These are phyloP conservation scores for Oedothorax gibbosus DNA, from an alignment of 1,140 invertebrate genomes.

Conservation along the genomic window DNA sequence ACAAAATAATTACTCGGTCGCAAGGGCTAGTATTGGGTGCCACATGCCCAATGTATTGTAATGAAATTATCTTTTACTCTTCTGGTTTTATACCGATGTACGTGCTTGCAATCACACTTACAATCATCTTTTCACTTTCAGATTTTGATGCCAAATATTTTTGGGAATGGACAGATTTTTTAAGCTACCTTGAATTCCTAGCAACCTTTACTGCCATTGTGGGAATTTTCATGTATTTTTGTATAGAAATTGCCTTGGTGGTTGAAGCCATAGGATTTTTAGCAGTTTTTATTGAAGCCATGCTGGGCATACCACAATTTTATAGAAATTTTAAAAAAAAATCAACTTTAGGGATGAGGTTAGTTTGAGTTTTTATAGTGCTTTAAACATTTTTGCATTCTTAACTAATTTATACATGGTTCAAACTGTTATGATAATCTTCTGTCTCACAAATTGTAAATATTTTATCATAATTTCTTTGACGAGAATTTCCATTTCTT, in stretches of 20 bases:
- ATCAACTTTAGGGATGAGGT: conserved; percentile 98
- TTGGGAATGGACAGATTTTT: conserved; percentile 99
- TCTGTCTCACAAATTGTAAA: not conserved
- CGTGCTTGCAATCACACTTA: not conserved
- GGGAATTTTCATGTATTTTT: conserved; percentile 87
- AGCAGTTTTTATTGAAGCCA: conserved; percentile 95
- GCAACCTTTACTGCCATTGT: conserved; percentile 84
- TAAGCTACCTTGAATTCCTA: conserved; percentile 95
- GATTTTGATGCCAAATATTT: conserved; percentile 91
- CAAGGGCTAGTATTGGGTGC: too few species aligned
- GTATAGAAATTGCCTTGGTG: conserved; percentile 83
- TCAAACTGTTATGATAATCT: not conserved
- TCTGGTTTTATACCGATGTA: not conserved
- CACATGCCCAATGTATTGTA: too few species aligned
- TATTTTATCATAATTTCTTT: not conserved
- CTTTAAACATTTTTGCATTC: not conserved
- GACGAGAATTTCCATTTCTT: not conserved
- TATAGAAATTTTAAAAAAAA: conserved; percentile 88
- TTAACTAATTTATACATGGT: not conserved
- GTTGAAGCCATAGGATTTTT: conserved; percentile 92
- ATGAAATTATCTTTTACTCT: too few species aligned
- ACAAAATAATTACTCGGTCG: too few species aligned
- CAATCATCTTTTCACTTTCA: conserved; percentile 67
- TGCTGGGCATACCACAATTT: conserved; percentile 94
- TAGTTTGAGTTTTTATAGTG: conserved; percentile 63